Evolutionary conservation across 2,888 invertebrate species (phyloP), one percentile per base, ranked within the genome.

Genomic region (Mimas tiliae): DNA sequence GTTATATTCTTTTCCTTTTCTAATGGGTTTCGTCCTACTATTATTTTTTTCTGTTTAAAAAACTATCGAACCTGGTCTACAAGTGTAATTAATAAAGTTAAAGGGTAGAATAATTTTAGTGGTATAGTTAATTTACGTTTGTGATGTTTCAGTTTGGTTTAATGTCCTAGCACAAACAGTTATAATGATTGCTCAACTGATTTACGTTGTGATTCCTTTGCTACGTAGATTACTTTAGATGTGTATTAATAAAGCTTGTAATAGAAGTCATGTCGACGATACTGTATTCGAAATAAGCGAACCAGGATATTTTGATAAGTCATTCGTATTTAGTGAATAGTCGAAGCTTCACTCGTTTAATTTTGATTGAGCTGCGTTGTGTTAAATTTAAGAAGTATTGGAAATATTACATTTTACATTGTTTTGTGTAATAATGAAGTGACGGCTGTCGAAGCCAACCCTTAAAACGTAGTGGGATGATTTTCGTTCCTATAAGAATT

Each of bases 181-280:
- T 73, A 72, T 76, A 70, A 74, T 76, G 78, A 82, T 86, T 88
- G 87, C 87, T 88, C 87, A 88, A 77, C 72, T 76, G 67, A 65
- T 75, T 83, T 81, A 70, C 47, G 78, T 82, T 80, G 69, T 74
- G 66, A 74, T 80, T 85, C 64, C 69, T 80, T 86, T 82, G 85
- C 83, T 75, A 76, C 72, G 63, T 81, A 80, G 76, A 71, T 75
- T 77, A 67, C 63, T 78, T 82, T 79, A 80, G 78, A 70, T 74
- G 74, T 77, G 77, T 79, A 76, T 75, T 74, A 76, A 70, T 72
- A 70, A 77, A 52, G 82, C 83, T 84, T 83, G 71, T 78, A 78
- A 78, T 42, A 21, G 42, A 58, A 58, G 21, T 52, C 55, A 34
- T 58, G 58, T 58, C 42, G 58, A 67, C 19, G 58, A 66, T 74